Base-by-base conservation (phyloP, 2,888 invertebrate species). In the Philereme vetulata region DNA sequence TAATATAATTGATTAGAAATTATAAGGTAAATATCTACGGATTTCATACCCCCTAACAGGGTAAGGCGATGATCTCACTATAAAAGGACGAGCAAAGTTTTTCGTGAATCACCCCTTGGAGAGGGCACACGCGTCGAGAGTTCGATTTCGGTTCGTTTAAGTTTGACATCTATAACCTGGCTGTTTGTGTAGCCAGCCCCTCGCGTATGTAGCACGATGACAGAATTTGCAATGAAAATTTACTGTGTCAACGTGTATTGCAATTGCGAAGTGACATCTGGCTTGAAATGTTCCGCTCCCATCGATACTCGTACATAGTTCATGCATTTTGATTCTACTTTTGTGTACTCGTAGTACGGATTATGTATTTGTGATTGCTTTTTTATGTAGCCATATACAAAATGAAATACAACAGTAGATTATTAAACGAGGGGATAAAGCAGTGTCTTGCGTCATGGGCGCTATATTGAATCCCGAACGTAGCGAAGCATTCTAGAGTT, bases 61-160 rank as follows among this genome's bases (percentile, higher is more conserved):
- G 32, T 50, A 56, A 11, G 50, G 21, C 47, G 34, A 63, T 56
- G 63, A 62, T 63, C 58, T 50, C 53, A 66, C 62, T 58, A 63
- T 34, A 60, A 56, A 58, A 62, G 51, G 49, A 49, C 59, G 48
- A 61, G 60, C 48, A 53, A 66, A 69, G 70, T 69, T 74, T 70
- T 77, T 68, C 64, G 43, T 54, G 44, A 65, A 65, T 59, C 66
- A 55, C 61, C 50, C 52, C 60, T 60, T 52, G 57, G 52, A 52
- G 55, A 56, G 59, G 56, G 61, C 58, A 56, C 59, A 64, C 60
- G 70, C 74, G 78, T 69, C 77, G 76, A 78, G 76, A 78, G 80
- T 80, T 84, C 81, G 85, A 85, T 82, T 86, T 86, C 90, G 90
- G 90, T 91, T 91, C 91, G 91, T 91, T 91, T 88, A 90, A 90